Percentiles rank a stretch among this genome's conserved stretches.
Conservation (phyloP, 2,888 invertebrate species). For the Anorthoa munda region DNA sequence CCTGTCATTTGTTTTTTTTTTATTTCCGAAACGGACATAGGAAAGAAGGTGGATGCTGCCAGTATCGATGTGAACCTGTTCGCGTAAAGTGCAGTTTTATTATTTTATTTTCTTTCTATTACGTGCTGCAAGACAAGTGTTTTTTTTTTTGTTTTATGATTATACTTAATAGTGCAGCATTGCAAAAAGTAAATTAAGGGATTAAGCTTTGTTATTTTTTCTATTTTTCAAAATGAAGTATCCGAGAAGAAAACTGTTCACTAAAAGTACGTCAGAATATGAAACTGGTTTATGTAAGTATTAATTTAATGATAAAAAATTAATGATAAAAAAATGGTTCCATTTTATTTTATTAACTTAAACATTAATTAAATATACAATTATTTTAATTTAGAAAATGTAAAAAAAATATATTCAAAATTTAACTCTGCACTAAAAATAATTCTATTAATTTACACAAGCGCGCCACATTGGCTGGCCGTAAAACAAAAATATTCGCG, state of each 20-base stretch:
- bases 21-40: constrained; percentile 88
- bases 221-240: constrained; percentile 82
- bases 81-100: constrained; percentile 84
- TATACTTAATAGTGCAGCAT: constrained; percentile 25
- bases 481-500: constrained; percentile 72
- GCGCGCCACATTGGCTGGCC: constrained; percentile 39
- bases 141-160: constrained; percentile 39
- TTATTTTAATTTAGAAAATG: too few relatives aligned
- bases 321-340: not conserved
- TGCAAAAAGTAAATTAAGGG: not conserved
- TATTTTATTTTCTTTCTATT: constrained; percentile 57
- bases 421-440: not conserved
- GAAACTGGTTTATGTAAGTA: constrained; percentile 82
- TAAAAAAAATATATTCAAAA: not conserved
- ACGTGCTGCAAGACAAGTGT: constrained; percentile 6
- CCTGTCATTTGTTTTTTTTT: constrained; percentile 81
- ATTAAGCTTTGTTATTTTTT: constrained; percentile 30
- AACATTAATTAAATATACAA: too few relatives aligned
- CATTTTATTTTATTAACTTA: not conserved
- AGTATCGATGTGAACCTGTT: constrained; percentile 86
- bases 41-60: constrained; percentile 79
- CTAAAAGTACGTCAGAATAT: constrained; percentile 74
- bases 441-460: constrained; percentile 9
- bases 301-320: constrained; percentile 5
- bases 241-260: constrained; percentile 80